A percentile compares a stretch with the other conserved stretches of the same genome.
phyloP scores from a whole-genome alignment of 2,113 vertebrate species.

The Lota lota region DNA sequence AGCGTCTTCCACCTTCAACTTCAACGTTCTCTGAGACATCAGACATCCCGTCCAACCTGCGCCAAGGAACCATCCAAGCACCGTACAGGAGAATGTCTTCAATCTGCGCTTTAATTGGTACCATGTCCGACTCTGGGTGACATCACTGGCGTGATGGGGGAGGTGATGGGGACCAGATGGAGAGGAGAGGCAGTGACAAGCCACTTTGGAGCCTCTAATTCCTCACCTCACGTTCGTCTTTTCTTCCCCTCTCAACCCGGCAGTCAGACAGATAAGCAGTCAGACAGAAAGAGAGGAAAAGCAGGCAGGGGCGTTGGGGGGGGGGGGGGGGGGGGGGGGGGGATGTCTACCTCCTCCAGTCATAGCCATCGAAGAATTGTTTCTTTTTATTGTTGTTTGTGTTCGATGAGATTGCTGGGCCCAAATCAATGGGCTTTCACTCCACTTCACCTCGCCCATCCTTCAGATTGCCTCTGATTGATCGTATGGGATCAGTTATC shows the following conservation, averaged over 20 bases:
- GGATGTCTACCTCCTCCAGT: background rate
- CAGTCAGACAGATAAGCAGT: background rate
- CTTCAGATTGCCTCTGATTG: slow-evolving; percentile 34
- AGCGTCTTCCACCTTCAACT: slow-evolving; percentile 15
- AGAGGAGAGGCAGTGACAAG: slow-evolving; percentile 35
- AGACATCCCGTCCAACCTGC: slow-evolving; percentile 25
- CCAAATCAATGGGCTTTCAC: slow-evolving; percentile 51
- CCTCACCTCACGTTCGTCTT: slow-evolving; percentile 40
- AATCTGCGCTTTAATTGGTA: slow-evolving; percentile 59
- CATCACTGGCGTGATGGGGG: slow-evolving; percentile 53
- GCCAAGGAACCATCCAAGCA: slow-evolving; percentile 15
- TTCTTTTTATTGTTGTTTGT: slow-evolving; percentile 36
- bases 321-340: background rate
- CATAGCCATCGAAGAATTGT: slow-evolving; percentile 9
- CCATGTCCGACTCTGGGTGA: slow-evolving; percentile 58
- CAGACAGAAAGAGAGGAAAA: background rate
- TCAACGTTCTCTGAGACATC: background rate
- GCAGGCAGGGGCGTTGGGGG: background rate
- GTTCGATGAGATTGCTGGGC: slow-evolving; percentile 33
- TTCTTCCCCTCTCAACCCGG: slow-evolving; percentile 40
- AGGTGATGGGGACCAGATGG: slow-evolving; percentile 65
- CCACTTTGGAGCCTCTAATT: slow-evolving; percentile 23
- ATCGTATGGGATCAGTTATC: slow-evolving; percentile 39
- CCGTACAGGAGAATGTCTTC: slow-evolving; percentile 43
- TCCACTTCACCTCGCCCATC: slow-evolving; percentile 30